These are phyloP conservation scores for Sinelater perroti DNA, from an alignment of 2,888 invertebrate species.

Conservation along the genomic window DNA sequence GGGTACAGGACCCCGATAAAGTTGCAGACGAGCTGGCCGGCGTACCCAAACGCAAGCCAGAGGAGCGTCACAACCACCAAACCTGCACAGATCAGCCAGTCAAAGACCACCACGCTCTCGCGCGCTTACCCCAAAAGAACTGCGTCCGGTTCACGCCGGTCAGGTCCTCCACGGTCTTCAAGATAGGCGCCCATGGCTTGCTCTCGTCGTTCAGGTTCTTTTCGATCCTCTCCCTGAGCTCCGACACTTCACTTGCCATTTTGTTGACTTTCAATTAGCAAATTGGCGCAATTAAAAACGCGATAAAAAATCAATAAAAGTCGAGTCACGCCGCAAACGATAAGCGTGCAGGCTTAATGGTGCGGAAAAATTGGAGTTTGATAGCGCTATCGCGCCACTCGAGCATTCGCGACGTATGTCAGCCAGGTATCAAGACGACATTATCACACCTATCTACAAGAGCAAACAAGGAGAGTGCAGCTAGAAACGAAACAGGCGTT, in stretches of 20 bases:
- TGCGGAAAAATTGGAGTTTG: no score
- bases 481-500: no score
- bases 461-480: no score
- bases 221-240: constrained; percentile 58
- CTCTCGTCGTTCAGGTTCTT: constrained; percentile 70
- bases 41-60: constrained; percentile 96
- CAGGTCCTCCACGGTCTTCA: constrained; percentile 73
- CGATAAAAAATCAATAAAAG: constrained; percentile 2
- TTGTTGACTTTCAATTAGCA: background rate
- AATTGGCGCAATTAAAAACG: background rate
- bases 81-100: constrained; percentile 50
- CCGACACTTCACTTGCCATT: constrained; percentile 20
- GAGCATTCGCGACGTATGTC: no score
- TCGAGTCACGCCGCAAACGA: background rate
- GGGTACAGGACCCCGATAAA: constrained; percentile 91
- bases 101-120: no score
- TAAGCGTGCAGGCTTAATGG: no score
- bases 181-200: constrained; percentile 76
- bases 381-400: constrained; percentile 8
- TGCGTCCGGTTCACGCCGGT: constrained; percentile 79
- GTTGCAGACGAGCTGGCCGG: constrained; percentile 92
- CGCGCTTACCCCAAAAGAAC: constrained; percentile 76
- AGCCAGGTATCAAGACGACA: no score
- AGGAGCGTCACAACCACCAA: constrained; percentile 71
- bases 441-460: no score